Evolutionary conservation across 1,140 invertebrate species (phyloP), one percentile per base, ranked within the genome.

Genomic region (Lutraria rhynchaena): DNA sequence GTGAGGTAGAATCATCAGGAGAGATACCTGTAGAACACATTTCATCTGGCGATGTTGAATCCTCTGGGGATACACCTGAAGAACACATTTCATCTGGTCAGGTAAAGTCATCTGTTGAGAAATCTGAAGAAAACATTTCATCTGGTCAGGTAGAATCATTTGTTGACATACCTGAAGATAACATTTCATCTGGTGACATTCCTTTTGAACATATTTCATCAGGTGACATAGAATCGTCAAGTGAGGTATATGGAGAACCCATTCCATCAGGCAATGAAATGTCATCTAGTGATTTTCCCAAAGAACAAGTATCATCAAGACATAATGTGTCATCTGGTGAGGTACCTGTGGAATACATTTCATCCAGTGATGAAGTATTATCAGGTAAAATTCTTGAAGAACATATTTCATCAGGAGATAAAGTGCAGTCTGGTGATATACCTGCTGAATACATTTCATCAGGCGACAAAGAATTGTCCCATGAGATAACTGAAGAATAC

Each of bases 1-100:
- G 51, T 71, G 69, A 71, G 17, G 7, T 37, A 22, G 37, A 29
- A 51, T 69, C 31, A 37, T 22, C 58, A 17, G 58, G 58, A 2
- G 58, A 61, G 1, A 29, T 37, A 17, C 37, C 37, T 41, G 37
- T 5, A 41, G 37, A 41, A 5, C 5, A 7, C 5, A 15, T 41
- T 7, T 41, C 37, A 41, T 63, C 35, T 17, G 22, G 35, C 24
- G 60, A 63, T 24, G 1, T 37, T 35, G n/a, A 3, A 3, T 67
- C 63, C 0, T 67, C 44, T 55, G 71, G 37, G 2, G 71, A 61
- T 0, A 37, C 46, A n/a, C 11, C 19, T 49, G 44, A 49, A 11
- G 19, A 19, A 58, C 29, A 58, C 33, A 2, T 41, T 35, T 13
- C 31, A 61, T 61, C 58, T 19, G 41, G 63, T 24, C 4, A 69